Conservation (phyloP, 2,113 vertebrate species). For the Poeciliopsis retropinna region DNA sequence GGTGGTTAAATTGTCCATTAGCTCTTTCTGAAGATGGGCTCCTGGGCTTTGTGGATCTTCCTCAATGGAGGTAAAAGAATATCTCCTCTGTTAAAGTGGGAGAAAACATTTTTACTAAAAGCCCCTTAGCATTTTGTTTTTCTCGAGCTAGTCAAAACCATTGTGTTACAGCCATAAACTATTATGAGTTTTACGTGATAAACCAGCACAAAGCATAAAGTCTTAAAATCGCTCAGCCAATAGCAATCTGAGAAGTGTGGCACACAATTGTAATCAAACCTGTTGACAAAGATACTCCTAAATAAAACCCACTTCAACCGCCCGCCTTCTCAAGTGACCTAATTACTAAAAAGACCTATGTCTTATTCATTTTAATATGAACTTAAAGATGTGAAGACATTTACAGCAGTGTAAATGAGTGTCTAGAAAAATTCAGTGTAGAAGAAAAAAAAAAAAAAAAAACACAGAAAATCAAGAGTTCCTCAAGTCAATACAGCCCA, state of each 20-base stretch:
- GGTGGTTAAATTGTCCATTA: conserved; percentile 67
- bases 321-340: too few relatives aligned
- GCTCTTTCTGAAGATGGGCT: conserved; percentile 44
- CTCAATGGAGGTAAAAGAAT: conserved; percentile 16
- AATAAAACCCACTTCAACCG: too few relatives aligned
- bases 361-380: too few relatives aligned
- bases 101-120: conserved; percentile 44
- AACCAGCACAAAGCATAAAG: too few relatives aligned
- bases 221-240: too few relatives aligned
- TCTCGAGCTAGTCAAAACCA: not conserved
- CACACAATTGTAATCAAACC: too few relatives aligned
- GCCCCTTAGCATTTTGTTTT: conserved; percentile 22
- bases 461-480: not conserved
- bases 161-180: not conserved
- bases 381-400: too few relatives aligned
- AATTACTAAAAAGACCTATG: too few relatives aligned
- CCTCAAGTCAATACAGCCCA: conserved; percentile 10
- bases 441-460: not conserved
- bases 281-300: too few relatives aligned
- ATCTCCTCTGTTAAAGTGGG: conserved; percentile 12
- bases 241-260: too few relatives aligned
- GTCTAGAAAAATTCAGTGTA: not conserved
- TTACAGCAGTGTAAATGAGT: not conserved
- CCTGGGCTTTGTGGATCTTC: conserved; percentile 49
- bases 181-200: not conserved